Base-by-base conservation (phyloP, 2,888 invertebrate species). In the Serripes groenlandicus region DNA sequence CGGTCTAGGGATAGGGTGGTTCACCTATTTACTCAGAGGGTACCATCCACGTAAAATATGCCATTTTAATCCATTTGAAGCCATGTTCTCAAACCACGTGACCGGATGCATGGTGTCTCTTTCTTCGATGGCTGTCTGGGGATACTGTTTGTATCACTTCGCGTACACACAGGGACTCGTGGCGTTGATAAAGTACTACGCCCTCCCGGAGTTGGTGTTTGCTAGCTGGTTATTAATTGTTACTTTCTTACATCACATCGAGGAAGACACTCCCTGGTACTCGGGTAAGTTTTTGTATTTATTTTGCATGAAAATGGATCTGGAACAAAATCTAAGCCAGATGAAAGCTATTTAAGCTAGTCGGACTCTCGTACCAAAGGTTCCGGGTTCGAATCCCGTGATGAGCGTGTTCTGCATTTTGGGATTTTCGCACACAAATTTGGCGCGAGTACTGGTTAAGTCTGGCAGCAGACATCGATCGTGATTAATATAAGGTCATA, bases 181-280 rank as follows among this genome's bases (percentile, higher is more conserved):
- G 64, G 86, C 79, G 42, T 73, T 93, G 30, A 32, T 91, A 21
- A 87, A 87, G 64, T 91, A 92, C 84, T 93, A 92, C 79, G 54
- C 90, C 18, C 83, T 92, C 15, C 94, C 94, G 1, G 86, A 89
- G 35, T 78, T 92, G n/a, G 87, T 94, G 52, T 93, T 93, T 72
- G 93, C 89, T 23, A 87, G 90, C 23, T 94, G 91, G 90, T 84
- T 90, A 5, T 92, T 94, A 18, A 86, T 93, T 70, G 91, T 93
- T 60, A 94, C 94, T 3, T 93, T 94, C 73, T 89, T 94, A n/a
- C 94, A 94, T 77, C 94, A 94, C 88, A 92, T 89, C 9, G 94
- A 94, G 64, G 87, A 91, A 56, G 90, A 89, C 37, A 89, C 92
- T n/a, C 93, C 93, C 0, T 94, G 94, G 94, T 93, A 92, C 75